These are phyloP conservation scores for Drosophila lacertosa DNA, from an alignment of 1,140 invertebrate species.

Conservation along the genomic window DNA sequence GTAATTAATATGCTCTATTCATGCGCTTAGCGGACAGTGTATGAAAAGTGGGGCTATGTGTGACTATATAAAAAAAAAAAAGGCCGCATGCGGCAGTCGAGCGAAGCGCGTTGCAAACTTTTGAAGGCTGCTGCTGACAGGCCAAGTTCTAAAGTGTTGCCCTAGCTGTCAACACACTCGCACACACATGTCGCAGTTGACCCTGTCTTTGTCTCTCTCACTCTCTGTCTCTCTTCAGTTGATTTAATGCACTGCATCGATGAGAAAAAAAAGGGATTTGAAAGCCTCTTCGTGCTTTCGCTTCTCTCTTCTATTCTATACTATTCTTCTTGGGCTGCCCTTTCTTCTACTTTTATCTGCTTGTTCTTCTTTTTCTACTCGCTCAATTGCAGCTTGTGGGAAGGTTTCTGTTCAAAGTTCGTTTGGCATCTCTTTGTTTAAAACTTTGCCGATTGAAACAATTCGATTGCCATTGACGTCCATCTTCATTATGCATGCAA, in stretches of 20 bases:
- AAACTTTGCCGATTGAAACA: constrained; percentile 49
- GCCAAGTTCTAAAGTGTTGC: constrained; percentile 37
- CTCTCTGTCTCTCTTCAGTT: not conserved
- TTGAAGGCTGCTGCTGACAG: constrained; percentile 28
- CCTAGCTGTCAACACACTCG: constrained; percentile 33
- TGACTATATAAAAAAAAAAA: constrained; percentile 29
- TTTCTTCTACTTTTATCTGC: not conserved
- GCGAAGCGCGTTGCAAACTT: constrained; percentile 21
- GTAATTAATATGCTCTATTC: not conserved
- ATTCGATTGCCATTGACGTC: constrained; percentile 58
- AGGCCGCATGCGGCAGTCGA: constrained; percentile 8
- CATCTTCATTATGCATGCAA: constrained; percentile 76
- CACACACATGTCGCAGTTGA: constrained; percentile 3
- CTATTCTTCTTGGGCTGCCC: no score
- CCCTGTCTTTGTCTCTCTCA: no score
- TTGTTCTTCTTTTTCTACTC: not conserved
- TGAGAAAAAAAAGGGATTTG: no score
- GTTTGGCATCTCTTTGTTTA: constrained; percentile 23
- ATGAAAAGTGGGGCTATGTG: constrained; percentile 23
- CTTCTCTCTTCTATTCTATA: not conserved
- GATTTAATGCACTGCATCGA: constrained; percentile 35
- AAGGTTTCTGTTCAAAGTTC: constrained; percentile 18
- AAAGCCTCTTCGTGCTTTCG: no score
- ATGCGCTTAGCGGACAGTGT: not conserved
- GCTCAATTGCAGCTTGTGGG: not conserved